Evolutionary conservation across 2,888 invertebrate species (phyloP).

Genomic region (Pomacea canaliculata): DNA sequence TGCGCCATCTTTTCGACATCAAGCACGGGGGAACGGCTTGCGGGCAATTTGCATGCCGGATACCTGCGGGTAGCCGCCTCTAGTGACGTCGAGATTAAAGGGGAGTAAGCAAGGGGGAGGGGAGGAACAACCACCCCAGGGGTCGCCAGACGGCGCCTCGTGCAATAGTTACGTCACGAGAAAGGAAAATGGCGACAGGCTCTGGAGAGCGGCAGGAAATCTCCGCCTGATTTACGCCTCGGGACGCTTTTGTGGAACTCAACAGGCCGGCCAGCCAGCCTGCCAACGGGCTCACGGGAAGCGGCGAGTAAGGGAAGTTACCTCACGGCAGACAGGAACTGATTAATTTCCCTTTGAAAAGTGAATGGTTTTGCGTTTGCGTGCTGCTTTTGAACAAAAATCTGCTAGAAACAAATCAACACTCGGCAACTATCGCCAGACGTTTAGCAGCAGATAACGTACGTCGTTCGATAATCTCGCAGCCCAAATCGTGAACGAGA

Average conservation of each 20-base stretch:
- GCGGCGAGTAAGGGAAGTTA: not conserved
- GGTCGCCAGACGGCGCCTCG: not conserved
- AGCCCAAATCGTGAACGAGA: no score
- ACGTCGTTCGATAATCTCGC: no score
- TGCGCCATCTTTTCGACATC: not conserved
- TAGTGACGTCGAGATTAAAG: no score
- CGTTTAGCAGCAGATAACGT: no score
- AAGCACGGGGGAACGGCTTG: not conserved
- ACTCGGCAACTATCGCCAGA: no score
- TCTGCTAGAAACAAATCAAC: no score
- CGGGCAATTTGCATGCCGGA: no score
- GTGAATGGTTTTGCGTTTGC: no score
- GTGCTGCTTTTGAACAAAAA: no score
- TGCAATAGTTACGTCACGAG: not conserved
- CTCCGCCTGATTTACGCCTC: not conserved
- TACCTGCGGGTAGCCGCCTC: no score
- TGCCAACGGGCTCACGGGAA: not conserved
- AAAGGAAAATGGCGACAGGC: not conserved
- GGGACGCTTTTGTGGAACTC: not conserved
- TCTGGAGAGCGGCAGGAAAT: not conserved
- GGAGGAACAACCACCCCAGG: no score
- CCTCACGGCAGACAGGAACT: not conserved
- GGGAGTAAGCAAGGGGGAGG: no score
- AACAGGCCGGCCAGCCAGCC: not conserved
- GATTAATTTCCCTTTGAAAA: not conserved